phyloP scores from a whole-genome alignment of 2,797 vertebrate species.

The Melanotaenia nigrans region DNA sequence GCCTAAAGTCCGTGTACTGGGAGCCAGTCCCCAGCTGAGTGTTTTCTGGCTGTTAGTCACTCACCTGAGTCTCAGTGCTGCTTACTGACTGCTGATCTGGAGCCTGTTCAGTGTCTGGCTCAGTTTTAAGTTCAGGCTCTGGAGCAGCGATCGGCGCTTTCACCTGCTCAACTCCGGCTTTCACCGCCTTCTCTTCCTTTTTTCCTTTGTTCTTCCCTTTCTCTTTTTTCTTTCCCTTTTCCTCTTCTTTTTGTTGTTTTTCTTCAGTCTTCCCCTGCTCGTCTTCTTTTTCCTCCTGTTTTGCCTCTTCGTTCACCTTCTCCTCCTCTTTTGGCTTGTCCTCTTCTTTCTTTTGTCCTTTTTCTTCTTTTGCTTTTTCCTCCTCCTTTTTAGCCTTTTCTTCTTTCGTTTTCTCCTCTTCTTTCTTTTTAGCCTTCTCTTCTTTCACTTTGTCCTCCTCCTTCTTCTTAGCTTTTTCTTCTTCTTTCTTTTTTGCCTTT shows the following conservation, averaged over 20 bases:
- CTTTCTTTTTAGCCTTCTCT: conserved; percentile 27
- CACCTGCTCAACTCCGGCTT: conserved; percentile 67
- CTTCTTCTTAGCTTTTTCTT: conserved; percentile 29
- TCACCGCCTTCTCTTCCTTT: conserved; percentile 46
- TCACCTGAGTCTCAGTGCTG: conserved; percentile 92
- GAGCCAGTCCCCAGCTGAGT: not conserved
- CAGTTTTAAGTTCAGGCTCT: conserved; percentile 90
- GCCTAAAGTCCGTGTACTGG: not conserved
- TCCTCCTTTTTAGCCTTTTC: conserved; percentile 32
- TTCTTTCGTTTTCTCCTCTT: conserved; percentile 31
- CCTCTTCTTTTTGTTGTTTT: conserved; percentile 37
- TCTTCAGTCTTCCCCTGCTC: conserved; percentile 29
- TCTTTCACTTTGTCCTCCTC: conserved; percentile 38
- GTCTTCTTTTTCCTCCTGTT: conserved; percentile 17
- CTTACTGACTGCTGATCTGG: conserved; percentile 91
- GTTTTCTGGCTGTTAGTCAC: not conserved
- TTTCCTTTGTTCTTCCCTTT: conserved; percentile 40
- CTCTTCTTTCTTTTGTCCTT: conserved; percentile 25
- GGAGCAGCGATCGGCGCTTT: conserved; percentile 94
- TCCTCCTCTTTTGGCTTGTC: conserved; percentile 32
- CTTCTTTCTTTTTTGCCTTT: conserved; percentile 4
- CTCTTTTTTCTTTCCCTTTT: conserved; percentile 27
- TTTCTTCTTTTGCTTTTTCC: conserved; percentile 30
- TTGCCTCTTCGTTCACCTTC: conserved; percentile 29
- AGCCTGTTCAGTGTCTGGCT: conserved; percentile 80